phyloP scores from a whole-genome alignment of 1,140 invertebrate species.

The Trichonephila clavipes region DNA sequence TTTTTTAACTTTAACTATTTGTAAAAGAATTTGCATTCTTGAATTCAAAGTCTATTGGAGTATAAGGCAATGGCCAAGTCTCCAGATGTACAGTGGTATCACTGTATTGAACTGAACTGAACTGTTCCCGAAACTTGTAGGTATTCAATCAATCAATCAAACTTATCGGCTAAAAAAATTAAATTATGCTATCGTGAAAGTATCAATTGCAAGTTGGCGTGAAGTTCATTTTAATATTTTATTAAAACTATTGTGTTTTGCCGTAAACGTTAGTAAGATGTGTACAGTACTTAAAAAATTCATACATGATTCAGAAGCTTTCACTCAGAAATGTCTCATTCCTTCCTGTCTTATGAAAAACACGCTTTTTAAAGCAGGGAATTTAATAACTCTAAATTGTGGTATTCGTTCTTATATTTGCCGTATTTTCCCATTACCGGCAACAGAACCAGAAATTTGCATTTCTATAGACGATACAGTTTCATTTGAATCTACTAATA shows the following conservation, averaged over 20 bases:
- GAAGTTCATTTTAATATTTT: background rate
- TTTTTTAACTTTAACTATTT: too few species aligned
- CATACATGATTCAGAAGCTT: background rate
- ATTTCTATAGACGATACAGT: conserved; percentile 26
- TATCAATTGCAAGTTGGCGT: too few species aligned
- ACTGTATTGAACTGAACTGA: too few species aligned
- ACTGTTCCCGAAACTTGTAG: too few species aligned
- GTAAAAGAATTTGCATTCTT: too few species aligned
- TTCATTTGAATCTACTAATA: background rate
- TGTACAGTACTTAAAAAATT: background rate
- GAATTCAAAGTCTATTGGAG: too few species aligned
- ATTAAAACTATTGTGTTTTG: background rate
- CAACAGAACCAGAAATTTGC: background rate
- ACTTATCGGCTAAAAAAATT: too few species aligned
- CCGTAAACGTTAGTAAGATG: background rate
- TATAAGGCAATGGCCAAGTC: too few species aligned
- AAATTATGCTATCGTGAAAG: too few species aligned
- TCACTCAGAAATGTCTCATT: conserved; percentile 39
- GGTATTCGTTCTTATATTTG: background rate
- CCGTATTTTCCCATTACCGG: background rate
- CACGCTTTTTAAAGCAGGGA: background rate
- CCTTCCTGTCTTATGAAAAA: background rate
- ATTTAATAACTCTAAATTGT: background rate
- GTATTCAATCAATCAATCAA: too few species aligned
- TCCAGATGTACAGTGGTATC: too few species aligned